Evolutionary conservation across 2,888 invertebrate species (phyloP).

Genomic region (Cetonia aurata): DNA sequence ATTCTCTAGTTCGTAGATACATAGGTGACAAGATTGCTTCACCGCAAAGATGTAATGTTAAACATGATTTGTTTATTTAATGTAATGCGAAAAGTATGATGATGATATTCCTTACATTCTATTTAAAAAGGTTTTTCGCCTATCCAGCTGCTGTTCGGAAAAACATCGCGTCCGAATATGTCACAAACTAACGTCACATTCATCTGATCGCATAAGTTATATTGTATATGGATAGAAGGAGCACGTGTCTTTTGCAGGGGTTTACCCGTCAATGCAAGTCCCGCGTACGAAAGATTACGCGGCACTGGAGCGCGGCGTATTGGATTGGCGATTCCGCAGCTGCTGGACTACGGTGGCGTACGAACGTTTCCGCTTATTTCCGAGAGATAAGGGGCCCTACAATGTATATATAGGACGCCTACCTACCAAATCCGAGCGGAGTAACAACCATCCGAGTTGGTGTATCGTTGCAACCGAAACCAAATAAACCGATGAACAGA

Average conservation of each 20-base stretch:
- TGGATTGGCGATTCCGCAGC: conserved; percentile 27
- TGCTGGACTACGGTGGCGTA: conserved; percentile 40
- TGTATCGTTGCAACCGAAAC: too few species aligned
- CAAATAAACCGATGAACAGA: too few species aligned
- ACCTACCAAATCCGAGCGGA: too few species aligned
- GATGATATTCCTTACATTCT: conserved; percentile 29
- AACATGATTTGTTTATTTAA: neutral
- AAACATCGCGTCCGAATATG: conserved; percentile 18
- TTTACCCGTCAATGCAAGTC: conserved; percentile 28
- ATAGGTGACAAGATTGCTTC: neutral
- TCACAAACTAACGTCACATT: neutral
- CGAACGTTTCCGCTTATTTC: conserved; percentile 45
- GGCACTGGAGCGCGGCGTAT: conserved; percentile 40
- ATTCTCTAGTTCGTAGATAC: neutral
- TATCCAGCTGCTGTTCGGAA: conserved; percentile 20
- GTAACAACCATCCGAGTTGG: too few species aligned
- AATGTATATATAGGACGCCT: too few species aligned
- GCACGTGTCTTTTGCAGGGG: conserved; percentile 40
- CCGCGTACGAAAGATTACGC: conserved; percentile 29
- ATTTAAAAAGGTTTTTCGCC: conserved; percentile 9
- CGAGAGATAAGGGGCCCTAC: conserved; percentile 44
- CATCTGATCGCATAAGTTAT: too few species aligned
- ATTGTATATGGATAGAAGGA: neutral
- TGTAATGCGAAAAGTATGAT: too few species aligned
- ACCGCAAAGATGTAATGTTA: neutral